Evolutionary conservation across 2,113 vertebrate genomes (phyloP), one percentile per base, ranked within the genome.

Genomic region (Phyllostomus discolor): DNA sequence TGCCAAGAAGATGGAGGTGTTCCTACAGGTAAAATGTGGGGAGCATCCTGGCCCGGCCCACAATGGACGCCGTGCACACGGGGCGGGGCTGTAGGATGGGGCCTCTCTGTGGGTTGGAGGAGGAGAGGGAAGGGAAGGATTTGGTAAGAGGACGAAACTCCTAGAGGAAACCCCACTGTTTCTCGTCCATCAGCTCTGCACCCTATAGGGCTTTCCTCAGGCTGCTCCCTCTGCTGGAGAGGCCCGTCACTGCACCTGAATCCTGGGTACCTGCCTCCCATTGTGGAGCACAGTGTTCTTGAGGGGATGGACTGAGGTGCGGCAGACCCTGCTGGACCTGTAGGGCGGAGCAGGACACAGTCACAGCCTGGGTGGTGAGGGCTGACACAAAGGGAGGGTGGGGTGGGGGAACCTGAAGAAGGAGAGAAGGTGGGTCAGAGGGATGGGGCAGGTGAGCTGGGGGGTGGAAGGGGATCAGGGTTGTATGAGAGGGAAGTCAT

Each of bases 1-100:
- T n/a, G 9, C 54, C 62, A 1, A 0, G 43, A 33, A 41, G 33
- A 20, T 0, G 0, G 24, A 22, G 5, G 43, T 28, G 24, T 31
- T 33, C 24, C 1, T 10, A 17, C 57, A 31, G 28, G 43, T 2
- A 46, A 35, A 52, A 14, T 10, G 26, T 9, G 33, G 12, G 0
- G 15, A 5, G 11, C 4, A 7, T 43, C 15, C 20, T 22, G 35
- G 10, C 8, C 12, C 9, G 15, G 59, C 48, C 64, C 83, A 33
- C 7, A 0, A 9, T 5, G 33, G 38, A 20, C 10, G 7, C 16
- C 2, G 46, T 28, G 17, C 24, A 24, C 80, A 59, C 20, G 9
- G 41, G 7, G 33, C 19, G 31, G 15, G 19, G 4, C 1, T 14
- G 19, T 5, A 46, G 64, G 12, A 31, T 4, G 31, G 41, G 62